Conservation (phyloP, 1,140 invertebrate genomes). For the Achatina immaculata region DNA sequence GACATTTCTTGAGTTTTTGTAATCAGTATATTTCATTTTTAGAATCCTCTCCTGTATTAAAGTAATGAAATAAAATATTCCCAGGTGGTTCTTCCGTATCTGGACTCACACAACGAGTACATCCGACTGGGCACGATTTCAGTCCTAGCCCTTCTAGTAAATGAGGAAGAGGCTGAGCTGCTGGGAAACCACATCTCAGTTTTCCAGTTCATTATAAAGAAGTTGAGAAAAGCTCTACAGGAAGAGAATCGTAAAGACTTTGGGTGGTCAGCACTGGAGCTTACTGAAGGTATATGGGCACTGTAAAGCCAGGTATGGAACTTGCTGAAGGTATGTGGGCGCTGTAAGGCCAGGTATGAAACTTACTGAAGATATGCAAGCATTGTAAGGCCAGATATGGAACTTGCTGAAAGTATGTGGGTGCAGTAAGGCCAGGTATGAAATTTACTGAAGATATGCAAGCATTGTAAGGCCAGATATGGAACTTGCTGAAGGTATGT, state of each 20-base stretch:
- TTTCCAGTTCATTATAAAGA: constrained; percentile 33
- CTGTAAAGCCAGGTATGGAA: too few species aligned
- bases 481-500: constrained; percentile 23
- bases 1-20: too few species aligned
- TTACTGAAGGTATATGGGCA: constrained; percentile 19
- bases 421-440: too few species aligned
- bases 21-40: too few species aligned
- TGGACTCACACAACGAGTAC: constrained; percentile 11
- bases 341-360: too few species aligned
- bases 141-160: constrained; percentile 30
- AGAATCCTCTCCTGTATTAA: too few species aligned
- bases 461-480: constrained; percentile 33
- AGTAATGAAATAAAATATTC: background rate
- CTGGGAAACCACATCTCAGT: background rate
- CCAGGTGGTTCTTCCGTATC: constrained; percentile 17
- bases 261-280: constrained; percentile 39
- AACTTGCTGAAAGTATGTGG: too few species aligned
- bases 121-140: background rate
- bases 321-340: too few species aligned
- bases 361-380: too few species aligned
- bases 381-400: too few species aligned
- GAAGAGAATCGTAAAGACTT: constrained; percentile 11
- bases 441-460: too few species aligned
- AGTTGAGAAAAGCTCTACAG: constrained; percentile 22
- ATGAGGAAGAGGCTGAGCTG: constrained; percentile 37